A percentile compares a stretch with the other conserved stretches of the same genome.
Conservation (phyloP, 2,797 vertebrate genomes). For the Channallabes apus region DNA sequence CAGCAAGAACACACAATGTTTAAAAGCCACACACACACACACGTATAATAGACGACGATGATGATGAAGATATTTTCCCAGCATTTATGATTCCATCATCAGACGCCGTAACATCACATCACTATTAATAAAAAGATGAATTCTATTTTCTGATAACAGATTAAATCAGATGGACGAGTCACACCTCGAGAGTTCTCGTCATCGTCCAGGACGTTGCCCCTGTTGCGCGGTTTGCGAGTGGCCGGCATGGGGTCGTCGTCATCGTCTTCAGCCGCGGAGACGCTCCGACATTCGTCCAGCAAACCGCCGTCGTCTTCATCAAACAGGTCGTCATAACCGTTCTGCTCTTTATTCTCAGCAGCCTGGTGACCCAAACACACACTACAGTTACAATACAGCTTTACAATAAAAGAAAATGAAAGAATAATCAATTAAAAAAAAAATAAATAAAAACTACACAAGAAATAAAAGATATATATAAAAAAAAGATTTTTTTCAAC, state of each 20-base stretch:
- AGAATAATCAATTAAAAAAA: too few species aligned
- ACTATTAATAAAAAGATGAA: not conserved
- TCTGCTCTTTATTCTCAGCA: slow-evolving; percentile 50
- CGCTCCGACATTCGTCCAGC: slow-evolving; percentile 76
- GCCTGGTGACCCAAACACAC: slow-evolving; percentile 39
- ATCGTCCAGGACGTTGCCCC: slow-evolving; percentile 79
- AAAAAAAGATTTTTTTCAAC: too few species aligned
- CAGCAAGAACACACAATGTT: too few species aligned
- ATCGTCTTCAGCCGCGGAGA: slow-evolving; percentile 64
- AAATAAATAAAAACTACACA: too few species aligned
- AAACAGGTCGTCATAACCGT: slow-evolving; percentile 85
- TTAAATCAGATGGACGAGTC: slow-evolving; percentile 10
- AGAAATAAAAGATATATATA: too few species aligned
- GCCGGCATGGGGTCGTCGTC: slow-evolving; percentile 75
- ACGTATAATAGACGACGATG: too few species aligned
- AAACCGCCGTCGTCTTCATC: slow-evolving; percentile 79
- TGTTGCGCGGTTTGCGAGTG: slow-evolving; percentile 72
- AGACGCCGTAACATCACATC: not conserved
- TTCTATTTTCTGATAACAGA: not conserved
- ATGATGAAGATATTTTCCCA: too few species aligned
- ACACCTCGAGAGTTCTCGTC: slow-evolving; percentile 90
- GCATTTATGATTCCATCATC: too few species aligned
- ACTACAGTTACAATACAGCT: not conserved
- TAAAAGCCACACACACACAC: too few species aligned
- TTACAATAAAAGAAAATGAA: not conserved